Base-by-base conservation (phyloP, 2,797 vertebrate genomes). In the Schizopygopsis malacanthus region DNA sequence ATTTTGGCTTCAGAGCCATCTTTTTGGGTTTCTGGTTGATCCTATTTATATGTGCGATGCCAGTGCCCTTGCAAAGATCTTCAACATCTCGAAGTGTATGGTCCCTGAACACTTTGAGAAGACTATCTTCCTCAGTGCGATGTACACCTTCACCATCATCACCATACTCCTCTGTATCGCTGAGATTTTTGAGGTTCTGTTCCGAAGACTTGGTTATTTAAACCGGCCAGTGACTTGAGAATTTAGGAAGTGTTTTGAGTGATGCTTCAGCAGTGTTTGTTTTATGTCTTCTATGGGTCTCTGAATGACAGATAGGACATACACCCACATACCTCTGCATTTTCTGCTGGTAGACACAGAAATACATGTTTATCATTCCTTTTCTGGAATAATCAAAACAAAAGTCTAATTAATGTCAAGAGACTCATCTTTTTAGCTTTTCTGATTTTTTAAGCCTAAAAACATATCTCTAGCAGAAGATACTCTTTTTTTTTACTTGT, bases 71-170 rank as follows among this genome's bases (percentile, higher is more conserved):
- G 96, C 95, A 81, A 95, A 95, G 89, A 92, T 92, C 88, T 95
- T 96, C 87, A 96, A 95, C 22, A 87, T 96, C 90, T 96, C 94
- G 20, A 95, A 91, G 88, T 97, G 96, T 90, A 96, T 97, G 96
- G 96, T 97, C 79, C 96, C 97, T 4, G 96, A 98, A 91, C 96
- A 97, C 93, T 97, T 98, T 89, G 97, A 97, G 88, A 98, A 99
- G 91, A 97, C 96, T 85, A 95, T 97, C 92, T 98, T 98, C 92
- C 96, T 97, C 89, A 97, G 96, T 85, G 97, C 96, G 88, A 96
- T 97, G 96, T 97, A 97, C 91, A 97, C 95, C 61, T 97, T 97
- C 93, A 97, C 97, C 28, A 92, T 96, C 67, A 97, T 98, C 93
- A 98, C 96, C 86, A 93, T 97, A 20, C 88, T 96, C 4, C 94